These are phyloP conservation scores for Pseudopodoces humilis DNA, from an alignment of 2,113 vertebrate species.

Conservation along the genomic window DNA sequence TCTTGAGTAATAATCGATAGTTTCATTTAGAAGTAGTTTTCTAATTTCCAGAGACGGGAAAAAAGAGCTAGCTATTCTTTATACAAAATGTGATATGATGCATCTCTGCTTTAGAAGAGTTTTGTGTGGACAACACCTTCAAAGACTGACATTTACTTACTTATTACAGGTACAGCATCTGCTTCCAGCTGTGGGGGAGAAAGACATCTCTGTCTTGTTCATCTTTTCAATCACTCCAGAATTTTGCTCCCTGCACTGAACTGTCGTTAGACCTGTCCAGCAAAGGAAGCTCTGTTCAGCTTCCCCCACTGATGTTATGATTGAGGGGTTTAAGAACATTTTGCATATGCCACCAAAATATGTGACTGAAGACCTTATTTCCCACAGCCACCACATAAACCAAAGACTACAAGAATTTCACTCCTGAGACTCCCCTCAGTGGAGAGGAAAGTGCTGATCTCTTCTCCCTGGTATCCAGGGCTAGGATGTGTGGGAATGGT, in stretches of 20 bases:
- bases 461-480: not conserved
- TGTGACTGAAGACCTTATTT: not conserved
- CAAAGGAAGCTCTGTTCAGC: not conserved
- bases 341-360: not conserved
- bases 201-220: not conserved
- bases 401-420: not conserved
- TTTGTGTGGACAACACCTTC: not conserved
- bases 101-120: not conserved
- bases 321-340: not conserved
- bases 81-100: not conserved
- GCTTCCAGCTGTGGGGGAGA: not conserved
- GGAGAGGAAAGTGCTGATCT: not conserved
- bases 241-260: not conserved
- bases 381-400: not conserved
- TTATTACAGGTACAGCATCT: not conserved
- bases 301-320: not conserved
- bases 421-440: too few species aligned
- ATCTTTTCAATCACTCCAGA: not conserved
- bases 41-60: not conserved
- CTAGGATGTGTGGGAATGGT: accelerated
- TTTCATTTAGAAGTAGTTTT: not conserved
- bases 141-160: not conserved
- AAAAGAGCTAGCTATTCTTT: not conserved
- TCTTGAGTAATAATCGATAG: not conserved
- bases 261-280: not conserved